These are phyloP conservation scores for Stichopus chloronotus DNA, from an alignment of 35 echinoderm and acorn worm species.

Conservation along the genomic window DNA sequence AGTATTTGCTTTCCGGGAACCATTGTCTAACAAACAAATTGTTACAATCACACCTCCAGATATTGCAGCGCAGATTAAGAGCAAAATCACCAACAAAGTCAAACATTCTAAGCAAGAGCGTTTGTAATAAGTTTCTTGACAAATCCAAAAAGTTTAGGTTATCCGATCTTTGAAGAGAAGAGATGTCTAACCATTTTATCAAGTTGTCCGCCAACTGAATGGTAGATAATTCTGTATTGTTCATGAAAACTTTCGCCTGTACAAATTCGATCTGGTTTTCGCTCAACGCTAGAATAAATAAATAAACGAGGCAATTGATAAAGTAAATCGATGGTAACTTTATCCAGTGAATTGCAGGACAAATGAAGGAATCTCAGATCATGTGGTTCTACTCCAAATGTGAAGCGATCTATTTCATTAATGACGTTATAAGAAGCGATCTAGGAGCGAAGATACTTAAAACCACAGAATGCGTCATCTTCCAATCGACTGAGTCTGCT, in stretches of 20 bases:
- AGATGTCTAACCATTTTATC: background rate
- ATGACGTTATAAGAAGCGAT: background rate
- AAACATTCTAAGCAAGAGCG: background rate
- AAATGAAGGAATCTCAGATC: background rate
- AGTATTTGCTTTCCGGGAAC: background rate
- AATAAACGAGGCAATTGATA: background rate
- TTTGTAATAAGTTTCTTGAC: background rate
- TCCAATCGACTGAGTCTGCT: background rate
- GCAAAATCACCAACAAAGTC: background rate
- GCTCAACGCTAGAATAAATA: background rate
- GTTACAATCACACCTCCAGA: background rate
- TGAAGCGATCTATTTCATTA: background rate
- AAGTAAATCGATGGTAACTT: background rate
- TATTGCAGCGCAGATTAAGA: background rate
- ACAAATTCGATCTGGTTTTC: background rate
- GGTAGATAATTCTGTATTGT: background rate
- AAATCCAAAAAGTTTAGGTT: background rate
- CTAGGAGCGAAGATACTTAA: background rate
- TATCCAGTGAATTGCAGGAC: background rate
- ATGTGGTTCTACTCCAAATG: background rate
- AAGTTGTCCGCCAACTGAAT: background rate
- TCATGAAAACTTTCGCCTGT: background rate
- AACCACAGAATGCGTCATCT: background rate
- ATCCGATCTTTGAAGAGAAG: background rate
- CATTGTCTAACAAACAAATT: background rate